Base-by-base conservation (phyloP, 2,113 vertebrate species). In the Boulengeromyrus knoepffleri region DNA sequence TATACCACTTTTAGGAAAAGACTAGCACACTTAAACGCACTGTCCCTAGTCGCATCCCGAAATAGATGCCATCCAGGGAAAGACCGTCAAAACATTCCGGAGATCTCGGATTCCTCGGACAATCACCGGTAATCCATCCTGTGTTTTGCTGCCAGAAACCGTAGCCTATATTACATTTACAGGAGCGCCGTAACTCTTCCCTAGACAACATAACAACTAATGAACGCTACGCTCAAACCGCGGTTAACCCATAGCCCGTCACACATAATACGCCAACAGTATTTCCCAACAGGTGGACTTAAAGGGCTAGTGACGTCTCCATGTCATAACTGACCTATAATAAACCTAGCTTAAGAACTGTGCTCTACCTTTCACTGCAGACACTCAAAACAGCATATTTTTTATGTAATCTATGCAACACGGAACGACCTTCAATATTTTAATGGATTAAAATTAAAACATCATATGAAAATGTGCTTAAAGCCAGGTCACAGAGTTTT, bases 221-320 rank as follows among this genome's bases (percentile, higher is more conserved):
- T 84, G 74, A 77, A 52, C 88, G 49, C 39, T 50, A 17, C 80
- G 70, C 86, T 83, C 70, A 88, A 89, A 83, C 19, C 89, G 74
- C 56, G 89, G 27, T 89, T 87, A 88, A 91, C 93, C 92, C 58
- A 90, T 88, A 88, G 90, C 89, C 91, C 89, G 47, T 89, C 46
- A 80, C 36, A 31, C 58, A 45, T 88, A 52, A 74, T 84, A 92
- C 88, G 88, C 90, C 88, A 49, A 56, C 74, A 5, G 87, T 62
- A 58, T 90, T 89, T 90, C 90, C 88, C 88, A 94, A 96, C 95
- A 96, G 94, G 94, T 96, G 94, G 93, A 94, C 94, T 93, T 92
- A 92, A 93, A 92, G 91, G 85, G 91, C 89, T 90, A 89, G 91
- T 87, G 24, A 89, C 53, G 36, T 88, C 24, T 49, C 89, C 89